Base-by-base conservation (phyloP, 2,888 invertebrate species). In the Lasiommata megera region DNA sequence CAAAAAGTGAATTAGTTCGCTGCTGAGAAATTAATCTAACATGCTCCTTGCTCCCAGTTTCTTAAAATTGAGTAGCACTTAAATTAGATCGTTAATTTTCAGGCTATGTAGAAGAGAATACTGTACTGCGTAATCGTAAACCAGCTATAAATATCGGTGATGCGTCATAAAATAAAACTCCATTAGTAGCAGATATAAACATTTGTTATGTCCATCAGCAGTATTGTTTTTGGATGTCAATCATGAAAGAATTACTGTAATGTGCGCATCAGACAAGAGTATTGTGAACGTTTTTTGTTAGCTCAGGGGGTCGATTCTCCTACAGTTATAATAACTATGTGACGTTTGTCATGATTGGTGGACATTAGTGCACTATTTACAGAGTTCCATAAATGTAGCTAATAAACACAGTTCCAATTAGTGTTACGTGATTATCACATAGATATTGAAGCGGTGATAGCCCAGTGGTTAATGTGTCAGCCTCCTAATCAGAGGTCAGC, bases 11-110 rank as follows among this genome's bases (percentile, higher is more conserved):
- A 52, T 61, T 61, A 58, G 58, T 58, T 52, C 36, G 57, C 23
- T 46, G 38, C 58, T 47, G 14, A 23, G 58, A 57, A 54, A 61
- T 61, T 61, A 58, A 61, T 61, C 58, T 54, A 54, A 54, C 58
- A 54, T 58, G 54, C 40, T 36, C n/a, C n/a, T n/a, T 14, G 54
- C 51, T 46, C 43, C 44, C 38, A 60, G 48, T 60, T 58, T 50
- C 43, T 37, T 28, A 41, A 61, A 57, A 44, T 18, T 29, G 18
- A 56, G 31, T 51, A 50, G 56, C 56, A 43, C 44, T 52, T 56
- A 51, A 17, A 51, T 56, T 16, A 41, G 23, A 44, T 51, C 56
- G 29, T 54, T 61, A 52, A 54, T 57, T 54, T 54, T n/a, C 40
- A 46, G 44, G 38, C 23, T 31, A 31, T 37, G 31, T 16, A 41